phyloP scores from a whole-genome alignment of 2,888 invertebrate species.

The Sarcophaga caerulescens region DNA sequence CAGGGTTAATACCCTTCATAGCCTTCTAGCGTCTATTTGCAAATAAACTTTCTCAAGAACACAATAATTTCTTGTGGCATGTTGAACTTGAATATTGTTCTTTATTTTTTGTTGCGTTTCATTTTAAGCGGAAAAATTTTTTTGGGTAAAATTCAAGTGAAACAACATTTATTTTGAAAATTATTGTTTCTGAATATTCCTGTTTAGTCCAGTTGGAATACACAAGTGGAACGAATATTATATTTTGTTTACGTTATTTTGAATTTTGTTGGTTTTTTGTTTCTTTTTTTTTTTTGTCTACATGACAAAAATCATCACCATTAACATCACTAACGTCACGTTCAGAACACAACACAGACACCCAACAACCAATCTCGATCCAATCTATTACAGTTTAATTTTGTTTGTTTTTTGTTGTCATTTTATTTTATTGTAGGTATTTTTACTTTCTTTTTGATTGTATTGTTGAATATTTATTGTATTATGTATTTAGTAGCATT shows the following conservation, averaged over 20 bases:
- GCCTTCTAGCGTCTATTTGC: too few species aligned
- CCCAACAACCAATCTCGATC: too few species aligned
- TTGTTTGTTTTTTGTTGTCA: background rate
- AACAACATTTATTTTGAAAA: background rate
- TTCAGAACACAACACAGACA: background rate
- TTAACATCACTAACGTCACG: conserved; percentile 6
- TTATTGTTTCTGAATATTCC: too few species aligned
- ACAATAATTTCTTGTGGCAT: too few species aligned
- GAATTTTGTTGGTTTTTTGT: background rate
- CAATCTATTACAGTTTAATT: conserved; percentile 53
- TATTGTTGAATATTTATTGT: conserved; percentile 59
- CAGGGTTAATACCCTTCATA: too few species aligned
- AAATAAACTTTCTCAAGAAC: too few species aligned
- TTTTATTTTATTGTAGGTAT: conserved; percentile 8
- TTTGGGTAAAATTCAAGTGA: too few species aligned
- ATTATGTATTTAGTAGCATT: conserved; percentile 65
- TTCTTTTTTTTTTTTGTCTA: conserved; percentile 3
- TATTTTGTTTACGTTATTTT: background rate
- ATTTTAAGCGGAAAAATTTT: too few species aligned
- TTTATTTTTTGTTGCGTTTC: too few species aligned
- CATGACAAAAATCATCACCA: conserved; percentile 47
- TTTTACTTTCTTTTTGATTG: conserved; percentile 25
- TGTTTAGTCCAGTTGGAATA: too few species aligned
- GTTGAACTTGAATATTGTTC: too few species aligned
- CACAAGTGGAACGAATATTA: background rate